A percentile compares a stretch with the other conserved stretches of the same genome.
Conservation (phyloP, 1,140 invertebrate genomes). For the Calliopsis andreniformis region DNA sequence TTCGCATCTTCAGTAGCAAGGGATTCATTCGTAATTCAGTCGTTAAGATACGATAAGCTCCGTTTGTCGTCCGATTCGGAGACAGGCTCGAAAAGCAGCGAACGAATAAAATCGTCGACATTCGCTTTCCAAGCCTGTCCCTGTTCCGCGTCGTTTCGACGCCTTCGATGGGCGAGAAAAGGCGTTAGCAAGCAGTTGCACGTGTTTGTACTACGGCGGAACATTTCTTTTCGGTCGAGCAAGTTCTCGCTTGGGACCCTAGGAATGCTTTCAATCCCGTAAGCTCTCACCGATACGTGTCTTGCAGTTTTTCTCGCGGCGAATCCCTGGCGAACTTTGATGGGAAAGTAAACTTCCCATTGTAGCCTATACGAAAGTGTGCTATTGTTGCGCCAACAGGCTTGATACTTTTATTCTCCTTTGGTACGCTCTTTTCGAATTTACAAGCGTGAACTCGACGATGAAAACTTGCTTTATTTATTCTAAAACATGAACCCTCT, state of each 20-base stretch:
- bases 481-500: neutral
- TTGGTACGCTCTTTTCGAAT: slow-evolving; percentile 8
- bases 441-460: neutral
- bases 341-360: slow-evolving; percentile 53
- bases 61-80: neutral
- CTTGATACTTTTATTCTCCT: slow-evolving; percentile 34
- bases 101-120: slow-evolving; percentile 29
- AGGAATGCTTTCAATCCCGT: slow-evolving; percentile 56
- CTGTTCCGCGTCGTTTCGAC: slow-evolving; percentile 29
- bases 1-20: no score
- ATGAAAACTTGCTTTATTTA: neutral
- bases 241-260: slow-evolving; percentile 47
- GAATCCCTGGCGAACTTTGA: slow-evolving; percentile 28
- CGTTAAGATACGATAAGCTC: neutral
- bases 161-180: slow-evolving; percentile 51
- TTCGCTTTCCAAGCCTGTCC: slow-evolving; percentile 38
- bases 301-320: slow-evolving; percentile 31
- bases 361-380: slow-evolving; percentile 20
- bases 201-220: slow-evolving; percentile 47
- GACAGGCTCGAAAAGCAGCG: neutral
- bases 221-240: slow-evolving; percentile 56
- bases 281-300: slow-evolving; percentile 47
- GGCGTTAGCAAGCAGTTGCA: slow-evolving; percentile 61
- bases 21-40: no score
- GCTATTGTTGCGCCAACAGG: slow-evolving; percentile 49